phyloP scores from a whole-genome alignment of 2,888 invertebrate species.

The Gordius sp. region DNA sequence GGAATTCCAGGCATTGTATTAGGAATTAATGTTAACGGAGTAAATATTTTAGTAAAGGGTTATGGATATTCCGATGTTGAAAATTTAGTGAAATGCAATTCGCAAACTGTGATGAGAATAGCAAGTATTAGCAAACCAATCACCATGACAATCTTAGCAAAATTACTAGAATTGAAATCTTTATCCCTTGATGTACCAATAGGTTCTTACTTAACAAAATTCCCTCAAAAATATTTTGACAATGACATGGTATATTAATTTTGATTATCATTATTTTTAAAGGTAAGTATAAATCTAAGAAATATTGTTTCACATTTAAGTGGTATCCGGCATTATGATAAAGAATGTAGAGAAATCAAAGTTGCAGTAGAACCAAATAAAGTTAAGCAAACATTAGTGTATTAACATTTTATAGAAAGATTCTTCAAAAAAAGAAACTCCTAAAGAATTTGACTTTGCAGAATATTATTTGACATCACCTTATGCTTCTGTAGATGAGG shows the following conservation, averaged over 20 bases:
- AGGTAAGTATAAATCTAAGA: conserved; percentile 32
- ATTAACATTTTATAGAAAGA: conserved; percentile 3
- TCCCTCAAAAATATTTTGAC: conserved; percentile 33
- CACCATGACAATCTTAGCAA: conserved; percentile 33
- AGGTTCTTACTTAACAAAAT: conserved; percentile 33
- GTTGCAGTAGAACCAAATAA: no score
- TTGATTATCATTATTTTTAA: conserved; percentile 16
- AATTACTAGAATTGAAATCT: conserved; percentile 31
- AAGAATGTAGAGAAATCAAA: conserved; percentile 19
- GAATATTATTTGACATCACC: conserved; percentile 32
- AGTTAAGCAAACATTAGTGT: no score
- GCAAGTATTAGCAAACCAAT: conserved; percentile 37
- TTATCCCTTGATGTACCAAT: conserved; percentile 34
- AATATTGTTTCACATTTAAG: conserved; percentile 33
- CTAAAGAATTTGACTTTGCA: conserved; percentile 22
- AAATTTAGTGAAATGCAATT: conserved; percentile 29
- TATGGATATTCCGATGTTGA: conserved; percentile 36
- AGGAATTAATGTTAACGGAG: not conserved
- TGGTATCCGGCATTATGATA: conserved; percentile 35
- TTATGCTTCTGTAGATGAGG: conserved; percentile 28
- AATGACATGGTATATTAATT: conserved; percentile 28
- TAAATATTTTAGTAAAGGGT: conserved; percentile 21
- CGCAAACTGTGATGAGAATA: conserved; percentile 34
- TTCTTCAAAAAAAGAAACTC: conserved; percentile 15
- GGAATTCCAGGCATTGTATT: not conserved